Evolutionary conservation across 2,888 invertebrate genomes (phyloP), one percentile per base, ranked within the genome.

Genomic region (Aquatica leii): DNA sequence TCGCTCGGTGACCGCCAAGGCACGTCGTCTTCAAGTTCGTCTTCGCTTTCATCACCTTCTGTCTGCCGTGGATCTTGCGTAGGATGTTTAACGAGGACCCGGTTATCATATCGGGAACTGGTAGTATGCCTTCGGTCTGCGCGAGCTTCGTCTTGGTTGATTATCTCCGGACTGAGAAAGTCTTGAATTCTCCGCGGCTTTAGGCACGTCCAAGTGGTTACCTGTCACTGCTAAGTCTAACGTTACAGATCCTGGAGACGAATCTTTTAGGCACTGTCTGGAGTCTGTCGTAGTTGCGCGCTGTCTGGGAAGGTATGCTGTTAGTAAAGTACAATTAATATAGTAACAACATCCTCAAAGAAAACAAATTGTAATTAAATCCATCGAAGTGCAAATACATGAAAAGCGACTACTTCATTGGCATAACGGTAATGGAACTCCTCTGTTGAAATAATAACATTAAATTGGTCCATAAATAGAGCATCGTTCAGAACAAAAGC

Each of bases 51-150:
- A 76, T 94, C 93, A 3, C 87, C 90, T 74, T 92, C 92, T n/a
- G 63, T 92, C 89, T n/a, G 88, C 87, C 61, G 82, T 84, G n/a
- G n/a, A 69, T 86, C 87, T 24, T 90, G 87, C 1, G 90, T n/a
- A n/a, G 86, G 71, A 93, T 89, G 80, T 91, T 91, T 67, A 92
- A 84, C 37, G 89, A 89, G 43, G 93, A 93, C 70, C 89, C 88
- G n/a, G 93, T 93, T 75, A 95, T 89, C 92, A 95, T 94, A 77
- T 97, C 97, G 2, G 97, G 97, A 11, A 97, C 97, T 0, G 97
- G 97, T 51, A 97, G 86, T 73, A 97, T 97, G 69, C 95, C n/a
- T n/a, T 96, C 6, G 97, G 97, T 66, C 97, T 84, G 72, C 95
- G 86, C 75, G 92, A 93, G 56, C 93, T 94, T 83, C 90, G 84